These are phyloP conservation scores for Potamilus streckersoni DNA, from an alignment of 1,140 invertebrate genomes.

Conservation along the genomic window DNA sequence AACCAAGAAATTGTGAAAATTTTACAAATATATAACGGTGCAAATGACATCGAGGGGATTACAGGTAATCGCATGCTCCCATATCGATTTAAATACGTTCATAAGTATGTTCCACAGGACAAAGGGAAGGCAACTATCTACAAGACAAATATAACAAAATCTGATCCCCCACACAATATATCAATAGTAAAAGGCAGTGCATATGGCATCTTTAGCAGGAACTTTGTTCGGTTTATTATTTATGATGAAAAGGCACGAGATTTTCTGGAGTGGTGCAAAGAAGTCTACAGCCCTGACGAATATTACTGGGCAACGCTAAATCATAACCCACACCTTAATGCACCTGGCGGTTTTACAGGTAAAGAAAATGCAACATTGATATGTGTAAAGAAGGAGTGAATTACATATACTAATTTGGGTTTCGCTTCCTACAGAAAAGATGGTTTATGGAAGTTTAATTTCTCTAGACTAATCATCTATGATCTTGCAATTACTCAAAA, in stretches of 20 bases:
- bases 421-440: no score
- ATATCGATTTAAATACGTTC: constrained; percentile 13
- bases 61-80: constrained; percentile 22
- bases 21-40: constrained; percentile 45
- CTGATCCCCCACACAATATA: constrained; percentile 42
- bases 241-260: constrained; percentile 34
- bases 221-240: constrained; percentile 53
- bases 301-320: constrained; percentile 60
- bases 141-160: constrained; percentile 36
- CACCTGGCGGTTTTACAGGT: constrained; percentile 50
- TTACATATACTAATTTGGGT: no score
- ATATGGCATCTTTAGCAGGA: constrained; percentile 57
- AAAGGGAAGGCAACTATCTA: constrained; percentile 1
- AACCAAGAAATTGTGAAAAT: constrained; percentile 53
- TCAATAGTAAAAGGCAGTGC: constrained; percentile 58
- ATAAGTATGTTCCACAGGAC: background rate
- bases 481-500: no score
- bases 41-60: constrained; percentile 47
- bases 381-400: no score
- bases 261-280: constrained; percentile 49
- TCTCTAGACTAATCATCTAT: no score
- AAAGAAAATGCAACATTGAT: constrained; percentile 1
- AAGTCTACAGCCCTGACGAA: constrained; percentile 59
- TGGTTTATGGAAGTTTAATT: no score
- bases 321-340: constrained; percentile 40